Evolutionary conservation across 2,888 invertebrate species (phyloP).

Genomic region (Sesia bembeciformis): DNA sequence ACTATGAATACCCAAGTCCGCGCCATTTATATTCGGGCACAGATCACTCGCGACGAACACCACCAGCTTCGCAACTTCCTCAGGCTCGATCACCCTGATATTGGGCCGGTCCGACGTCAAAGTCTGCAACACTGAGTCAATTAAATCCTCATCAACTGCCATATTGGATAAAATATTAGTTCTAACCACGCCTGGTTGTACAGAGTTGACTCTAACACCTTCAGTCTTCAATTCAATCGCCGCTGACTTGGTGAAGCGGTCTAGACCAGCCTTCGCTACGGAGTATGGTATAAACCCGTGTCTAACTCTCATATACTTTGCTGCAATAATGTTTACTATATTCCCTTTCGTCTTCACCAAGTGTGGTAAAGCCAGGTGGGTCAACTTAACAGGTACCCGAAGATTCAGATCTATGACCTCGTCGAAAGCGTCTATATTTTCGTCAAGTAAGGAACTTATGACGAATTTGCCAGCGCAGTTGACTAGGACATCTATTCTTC

Average conservation of each 20-base stretch:
- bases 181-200: slow-evolving; percentile 28
- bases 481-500: slow-evolving; percentile 81
- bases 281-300: slow-evolving; percentile 18
- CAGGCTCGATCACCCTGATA: slow-evolving; percentile 26
- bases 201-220: slow-evolving; percentile 32
- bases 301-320: slow-evolving; percentile 76
- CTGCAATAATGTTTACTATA: slow-evolving; percentile 91
- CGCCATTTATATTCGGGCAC: slow-evolving; percentile 35
- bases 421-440: slow-evolving; percentile 86
- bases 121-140: slow-evolving; percentile 13
- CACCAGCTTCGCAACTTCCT: slow-evolving; percentile 37
- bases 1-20: slow-evolving; percentile 25
- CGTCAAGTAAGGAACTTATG: slow-evolving; percentile 83
- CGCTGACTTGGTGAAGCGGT: slow-evolving; percentile 28
- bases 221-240: slow-evolving; percentile 27
- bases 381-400: slow-evolving; percentile 81
- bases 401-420: slow-evolving; percentile 87
- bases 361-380: slow-evolving; percentile 85
- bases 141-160: slow-evolving; percentile 21
- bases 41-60: slow-evolving; percentile 32
- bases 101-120: slow-evolving; percentile 10
- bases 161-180: slow-evolving; percentile 26
- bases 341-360: slow-evolving; percentile 83
- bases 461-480: slow-evolving; percentile 86
- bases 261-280: slow-evolving; percentile 25